Evolutionary conservation across 2,113 vertebrate species (phyloP), one percentile per base, ranked within the genome.

Genomic region (Solenodon paradoxus): DNA sequence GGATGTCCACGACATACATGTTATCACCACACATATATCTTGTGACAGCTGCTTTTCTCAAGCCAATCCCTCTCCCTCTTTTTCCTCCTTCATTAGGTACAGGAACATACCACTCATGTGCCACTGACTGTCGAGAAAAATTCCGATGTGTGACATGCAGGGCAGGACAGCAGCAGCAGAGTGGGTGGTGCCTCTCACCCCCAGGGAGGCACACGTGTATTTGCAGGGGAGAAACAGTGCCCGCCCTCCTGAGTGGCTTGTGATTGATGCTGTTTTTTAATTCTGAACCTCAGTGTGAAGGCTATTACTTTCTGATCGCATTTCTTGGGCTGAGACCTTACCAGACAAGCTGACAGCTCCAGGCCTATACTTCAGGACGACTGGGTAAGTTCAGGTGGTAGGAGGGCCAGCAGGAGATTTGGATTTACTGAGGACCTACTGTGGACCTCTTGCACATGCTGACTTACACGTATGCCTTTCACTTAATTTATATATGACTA

Each of bases 41-140:
- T n/a, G 74, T 88, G 53, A 30, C 83, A 93, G 95, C 88, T 88
- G 88, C 59, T 97, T 80, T 53, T 69, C 40, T 91, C 94, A 84
- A 88, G 17, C 45, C 53, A 59, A 57, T 32, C 81, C 49, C 92
- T 94, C 95, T 79, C 75, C 47, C 63, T 92, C 68, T 59, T 57
- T 94, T 94, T 88, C 15, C 77, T 1, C 26, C 0, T 0, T 38
- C 16, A 28, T 15, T 28, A 30, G 59, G 38, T 11, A 16, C 59
- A 7, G 69, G 1, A 75, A 90, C 6, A 85, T 13, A 5, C 59
- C 24, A 40, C 19, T 61, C 93, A 81, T 75, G 17, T 89, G 47
- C 32, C 66, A 61, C 8, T 69, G 47, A 63, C 68, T 63, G 2
- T 16, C 28, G 4, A 4, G 16, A 45, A 74, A 74, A 72, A 87